Percentiles rank a stretch among this genome's conserved stretches.
phyloP scores from a whole-genome alignment of 2,888 invertebrate genomes.

The Coleophora deauratella region DNA sequence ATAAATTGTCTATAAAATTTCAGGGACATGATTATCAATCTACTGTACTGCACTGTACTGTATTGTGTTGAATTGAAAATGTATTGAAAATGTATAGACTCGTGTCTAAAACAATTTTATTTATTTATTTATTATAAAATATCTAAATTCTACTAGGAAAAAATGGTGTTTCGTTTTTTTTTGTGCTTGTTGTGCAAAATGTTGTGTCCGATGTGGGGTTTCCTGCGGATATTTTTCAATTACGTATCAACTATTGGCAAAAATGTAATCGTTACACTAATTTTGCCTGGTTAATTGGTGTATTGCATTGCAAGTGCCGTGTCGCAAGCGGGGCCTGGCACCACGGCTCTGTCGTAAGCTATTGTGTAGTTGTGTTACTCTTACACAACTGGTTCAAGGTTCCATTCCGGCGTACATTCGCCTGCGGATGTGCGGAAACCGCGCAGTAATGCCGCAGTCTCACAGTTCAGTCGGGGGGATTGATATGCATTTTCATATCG shows the following conservation, averaged over 20 bases:
- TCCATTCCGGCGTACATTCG: slow-evolving; percentile 58
- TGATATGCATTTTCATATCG: too few species aligned
- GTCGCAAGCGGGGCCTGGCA: slow-evolving; percentile 61
- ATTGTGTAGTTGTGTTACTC: slow-evolving; percentile 63
- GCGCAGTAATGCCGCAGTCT: not conserved
- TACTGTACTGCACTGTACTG: too few species aligned
- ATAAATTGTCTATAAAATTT: too few species aligned
- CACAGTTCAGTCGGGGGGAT: too few species aligned
- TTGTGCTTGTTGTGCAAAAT: too few species aligned
- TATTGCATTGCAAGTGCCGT: slow-evolving; percentile 29
- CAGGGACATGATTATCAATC: too few species aligned
- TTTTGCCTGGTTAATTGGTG: slow-evolving; percentile 39
- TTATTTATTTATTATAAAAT: too few species aligned
- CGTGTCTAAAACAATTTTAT: too few species aligned
- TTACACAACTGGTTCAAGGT: slow-evolving; percentile 74
- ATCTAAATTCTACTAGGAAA: too few species aligned
- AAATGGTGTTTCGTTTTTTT: too few species aligned
- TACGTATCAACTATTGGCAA: slow-evolving; percentile 8
- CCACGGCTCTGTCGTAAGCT: slow-evolving; percentile 34
- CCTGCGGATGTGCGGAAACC: slow-evolving; percentile 66
- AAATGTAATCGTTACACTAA: slow-evolving; percentile 11
- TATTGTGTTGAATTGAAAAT: too few species aligned
- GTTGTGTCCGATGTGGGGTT: not conserved
- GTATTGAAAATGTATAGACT: too few species aligned
- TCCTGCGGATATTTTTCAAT: slow-evolving; percentile 16